These are phyloP conservation scores for Ptilodon capucinus DNA, from an alignment of 2,888 invertebrate species.

Conservation along the genomic window DNA sequence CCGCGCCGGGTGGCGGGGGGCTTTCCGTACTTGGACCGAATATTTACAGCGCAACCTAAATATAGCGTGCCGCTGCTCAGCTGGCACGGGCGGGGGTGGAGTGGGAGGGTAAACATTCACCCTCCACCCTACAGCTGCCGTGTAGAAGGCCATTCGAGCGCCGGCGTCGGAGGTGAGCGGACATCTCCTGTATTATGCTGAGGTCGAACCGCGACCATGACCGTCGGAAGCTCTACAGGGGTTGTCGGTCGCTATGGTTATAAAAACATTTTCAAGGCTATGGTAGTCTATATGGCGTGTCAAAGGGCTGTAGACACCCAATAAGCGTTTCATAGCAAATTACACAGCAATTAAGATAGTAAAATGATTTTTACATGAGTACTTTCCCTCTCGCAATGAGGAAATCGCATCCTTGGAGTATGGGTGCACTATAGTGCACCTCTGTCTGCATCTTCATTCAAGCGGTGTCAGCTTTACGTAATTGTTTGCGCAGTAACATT, in stretches of 20 bases:
- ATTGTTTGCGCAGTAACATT: too few species aligned
- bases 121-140: constrained; percentile 43
- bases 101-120: constrained; percentile 73
- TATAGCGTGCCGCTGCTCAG: constrained; percentile 81
- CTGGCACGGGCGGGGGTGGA: constrained; percentile 64
- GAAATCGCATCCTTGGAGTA: too few species aligned
- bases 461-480: too few species aligned
- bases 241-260: constrained; percentile 59
- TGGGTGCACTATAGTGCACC: too few species aligned
- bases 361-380: background rate
- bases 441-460: too few species aligned
- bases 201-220: constrained; percentile 67
- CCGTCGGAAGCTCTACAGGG: constrained; percentile 57
- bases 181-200: constrained; percentile 54
- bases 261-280: constrained; percentile 67
- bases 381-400: too few species aligned
- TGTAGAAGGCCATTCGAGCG: constrained; percentile 68
- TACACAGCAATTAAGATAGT: constrained; percentile 6
- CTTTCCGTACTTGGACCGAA: constrained; percentile 78
- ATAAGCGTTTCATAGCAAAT: constrained; percentile 3
- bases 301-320: constrained; percentile 34
- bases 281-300: constrained; percentile 47
- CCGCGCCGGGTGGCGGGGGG: constrained; percentile 38
- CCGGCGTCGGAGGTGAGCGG: constrained; percentile 66
- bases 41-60: constrained; percentile 83